Conservation (phyloP, 2,113 vertebrate genomes). For the Irena cyanogastra region DNA sequence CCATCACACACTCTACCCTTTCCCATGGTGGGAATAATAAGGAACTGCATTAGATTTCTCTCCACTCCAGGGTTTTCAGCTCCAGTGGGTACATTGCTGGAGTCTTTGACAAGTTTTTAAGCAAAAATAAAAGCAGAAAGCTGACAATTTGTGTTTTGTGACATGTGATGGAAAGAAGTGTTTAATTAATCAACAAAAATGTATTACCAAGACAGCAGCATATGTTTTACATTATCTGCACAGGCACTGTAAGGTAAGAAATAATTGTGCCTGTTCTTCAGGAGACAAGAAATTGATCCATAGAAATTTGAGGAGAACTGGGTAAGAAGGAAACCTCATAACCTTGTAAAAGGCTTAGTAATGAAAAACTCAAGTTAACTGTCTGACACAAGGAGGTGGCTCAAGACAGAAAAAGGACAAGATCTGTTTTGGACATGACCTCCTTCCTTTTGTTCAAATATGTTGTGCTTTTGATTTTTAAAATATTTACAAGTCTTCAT, state of each 20-base stretch:
- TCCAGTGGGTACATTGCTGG: neutral
- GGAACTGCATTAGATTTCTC: neutral
- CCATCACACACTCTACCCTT: neutral
- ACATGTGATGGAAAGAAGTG: neutral
- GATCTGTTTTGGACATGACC: neutral
- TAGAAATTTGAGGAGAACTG: neutral
- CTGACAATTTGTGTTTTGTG: neutral
- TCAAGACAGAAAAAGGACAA: neutral
- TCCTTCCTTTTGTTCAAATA: neutral
- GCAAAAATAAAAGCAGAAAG: constrained; percentile 26
- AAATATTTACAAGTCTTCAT: neutral
- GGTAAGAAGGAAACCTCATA: neutral
- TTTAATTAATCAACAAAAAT: constrained; percentile 50
- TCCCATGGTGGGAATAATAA: neutral
- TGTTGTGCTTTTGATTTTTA: neutral
- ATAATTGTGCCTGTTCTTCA: neutral
- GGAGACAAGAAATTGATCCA: neutral
- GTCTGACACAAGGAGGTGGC: neutral
- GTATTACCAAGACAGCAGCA: constrained; percentile 1
- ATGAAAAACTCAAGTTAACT: neutral
- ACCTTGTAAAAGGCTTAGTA: neutral
- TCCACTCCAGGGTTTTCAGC: neutral
- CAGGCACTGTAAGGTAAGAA: constrained; percentile 14
- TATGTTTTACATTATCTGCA: constrained; percentile 39
- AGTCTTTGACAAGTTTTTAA: neutral